Base-by-base conservation (phyloP, 1,140 invertebrate species). In the Neomicropteryx cornuta region DNA sequence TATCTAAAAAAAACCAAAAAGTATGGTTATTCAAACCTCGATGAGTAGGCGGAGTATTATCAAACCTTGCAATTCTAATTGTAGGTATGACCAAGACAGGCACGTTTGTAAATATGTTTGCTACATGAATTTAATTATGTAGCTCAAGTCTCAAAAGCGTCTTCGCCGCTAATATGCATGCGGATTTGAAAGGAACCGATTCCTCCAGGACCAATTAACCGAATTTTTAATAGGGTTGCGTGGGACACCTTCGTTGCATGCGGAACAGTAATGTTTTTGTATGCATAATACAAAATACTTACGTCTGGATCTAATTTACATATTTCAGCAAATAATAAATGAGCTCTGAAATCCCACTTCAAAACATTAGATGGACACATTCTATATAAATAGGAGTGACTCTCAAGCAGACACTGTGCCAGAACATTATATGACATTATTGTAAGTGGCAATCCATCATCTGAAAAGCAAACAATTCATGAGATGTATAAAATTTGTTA, bases 381-480 rank as follows among this genome's bases (percentile, higher is more conserved):
- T 31, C 50, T 59, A 49, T 97, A 97, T 3, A 96, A 62, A 55
- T 81, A 71, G 1, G 62, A 53, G 61, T 95, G 84, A 39, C 73
- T 62, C 47, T 83, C 73, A 24, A 95, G 44, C 19, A 94, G 64
- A 44, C 79, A 71, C 62, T 94, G 91, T 1, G 90, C 81, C 21
- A 96, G 60, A 22, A 96, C 79, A 64, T 97, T 96, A 55, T 93
- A 96, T 0, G 79, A 85, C 46, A 90, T 56, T n/a, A 74, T 52
- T 43, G 47, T 52, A 46, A 65, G 63, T 20, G 44, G 48, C 21
- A 63, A 52, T 6, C 44, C 21, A 11, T 50, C 28, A 13, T 45
- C 49, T 53, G 42, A 22, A 47, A 42, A 23, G 38, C 34, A 37
- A 22, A 32, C 20, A 20, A 18, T 33, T 28, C 3, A 14, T 22